phyloP scores from a whole-genome alignment of 2,797 vertebrate genomes.

The Semotilus atromaculatus region DNA sequence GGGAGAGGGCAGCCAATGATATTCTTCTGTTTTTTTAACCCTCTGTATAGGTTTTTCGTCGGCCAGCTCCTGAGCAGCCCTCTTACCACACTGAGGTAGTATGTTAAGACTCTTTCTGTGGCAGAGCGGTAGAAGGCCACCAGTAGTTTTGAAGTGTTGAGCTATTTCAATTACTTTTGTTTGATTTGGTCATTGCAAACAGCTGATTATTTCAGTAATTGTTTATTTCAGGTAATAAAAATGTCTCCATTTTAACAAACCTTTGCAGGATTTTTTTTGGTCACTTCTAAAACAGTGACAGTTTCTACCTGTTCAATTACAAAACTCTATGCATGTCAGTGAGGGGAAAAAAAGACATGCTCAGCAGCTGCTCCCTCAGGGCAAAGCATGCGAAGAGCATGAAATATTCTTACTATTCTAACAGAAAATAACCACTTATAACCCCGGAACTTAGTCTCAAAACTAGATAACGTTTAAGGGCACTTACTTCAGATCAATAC shows the following conservation, averaged over 20 bases:
- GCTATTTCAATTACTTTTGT: too few species aligned
- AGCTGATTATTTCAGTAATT: too few species aligned
- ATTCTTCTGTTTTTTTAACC: too few species aligned
- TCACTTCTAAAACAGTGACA: background rate
- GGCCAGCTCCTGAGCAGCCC: too few species aligned
- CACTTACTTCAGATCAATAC: constrained; percentile 8
- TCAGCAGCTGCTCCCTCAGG: background rate
- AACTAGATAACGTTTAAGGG: background rate
- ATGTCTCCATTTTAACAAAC: background rate
- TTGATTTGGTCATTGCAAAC: too few species aligned
- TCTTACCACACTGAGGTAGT: too few species aligned
- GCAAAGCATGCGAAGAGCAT: background rate
- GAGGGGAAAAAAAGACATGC: background rate
- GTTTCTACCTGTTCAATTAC: background rate
- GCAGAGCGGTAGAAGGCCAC: too few species aligned
- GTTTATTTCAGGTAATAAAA: too few species aligned
- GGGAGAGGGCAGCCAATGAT: too few species aligned
- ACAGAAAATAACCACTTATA: constrained; percentile 13
- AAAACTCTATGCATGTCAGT: background rate
- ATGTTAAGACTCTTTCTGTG: too few species aligned
- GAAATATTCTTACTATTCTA: background rate
- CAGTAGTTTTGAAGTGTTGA: too few species aligned
- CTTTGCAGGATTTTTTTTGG: background rate
- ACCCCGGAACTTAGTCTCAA: constrained; percentile 25
- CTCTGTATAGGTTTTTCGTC: too few species aligned